These are phyloP conservation scores for Drosophila cardini DNA, from an alignment of 1,140 invertebrate species.

Conservation along the genomic window DNA sequence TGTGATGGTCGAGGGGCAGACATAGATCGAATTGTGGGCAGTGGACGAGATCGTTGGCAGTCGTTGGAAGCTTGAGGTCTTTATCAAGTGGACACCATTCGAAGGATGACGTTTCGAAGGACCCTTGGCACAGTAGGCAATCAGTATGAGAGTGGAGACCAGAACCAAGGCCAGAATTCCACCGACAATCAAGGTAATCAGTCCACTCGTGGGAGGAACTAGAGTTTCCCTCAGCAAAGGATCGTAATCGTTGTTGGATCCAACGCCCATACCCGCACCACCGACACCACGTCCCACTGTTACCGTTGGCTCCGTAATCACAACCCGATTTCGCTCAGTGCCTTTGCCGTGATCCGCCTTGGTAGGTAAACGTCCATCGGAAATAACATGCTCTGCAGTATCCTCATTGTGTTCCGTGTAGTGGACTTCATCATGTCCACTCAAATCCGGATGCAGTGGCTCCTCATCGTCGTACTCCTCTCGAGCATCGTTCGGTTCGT, in stretches of 20 bases:
- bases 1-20: conserved; percentile 81
- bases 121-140: conserved; percentile 83
- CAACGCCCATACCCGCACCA: conserved; percentile 20
- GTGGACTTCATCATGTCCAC: conserved; percentile 60
- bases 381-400: conserved; percentile 55
- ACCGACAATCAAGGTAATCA: conserved; percentile 79
- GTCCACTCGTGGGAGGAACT: conserved; percentile 70
- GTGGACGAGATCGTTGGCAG: conserved; percentile 79
- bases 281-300: conserved; percentile 51
- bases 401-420: conserved; percentile 73
- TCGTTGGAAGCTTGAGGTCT: conserved; percentile 83
- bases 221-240: conserved; percentile 78
- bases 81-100: conserved; percentile 77
- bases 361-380: conserved; percentile 54
- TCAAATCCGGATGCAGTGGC: conserved; percentile 59
- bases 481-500: conserved; percentile 71
- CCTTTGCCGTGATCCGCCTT: conserved; percentile 39
- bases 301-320: conserved; percentile 48
- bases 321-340: conserved; percentile 47
- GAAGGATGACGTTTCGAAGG: conserved; percentile 77
- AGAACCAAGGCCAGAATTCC: conserved; percentile 77
- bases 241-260: conserved; percentile 68
- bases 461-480: conserved; percentile 76
- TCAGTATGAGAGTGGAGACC: conserved; percentile 76
- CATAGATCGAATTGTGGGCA: conserved; percentile 81